Evolutionary conservation across 1,140 invertebrate genomes (phyloP).

Genomic region (Drosophila mayri): DNA sequence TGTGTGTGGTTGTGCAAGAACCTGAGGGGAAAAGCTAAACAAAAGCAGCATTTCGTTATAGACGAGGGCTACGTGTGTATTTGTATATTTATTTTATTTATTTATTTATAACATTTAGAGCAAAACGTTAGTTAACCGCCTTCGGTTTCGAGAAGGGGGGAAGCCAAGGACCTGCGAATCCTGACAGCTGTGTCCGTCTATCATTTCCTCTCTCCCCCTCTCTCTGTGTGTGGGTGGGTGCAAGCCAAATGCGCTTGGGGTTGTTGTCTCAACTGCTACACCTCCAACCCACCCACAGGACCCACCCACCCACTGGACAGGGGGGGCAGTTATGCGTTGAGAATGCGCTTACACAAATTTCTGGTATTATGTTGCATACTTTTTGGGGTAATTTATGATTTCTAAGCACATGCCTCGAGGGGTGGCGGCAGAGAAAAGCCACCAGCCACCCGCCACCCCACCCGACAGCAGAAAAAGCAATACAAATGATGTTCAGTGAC

Average conservation of each 20-base stretch:
- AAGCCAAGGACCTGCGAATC: conserved; percentile 51
- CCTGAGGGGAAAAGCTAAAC: conserved; percentile 19
- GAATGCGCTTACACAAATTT: conserved; percentile 76
- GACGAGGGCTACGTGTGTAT: conserved; percentile 17
- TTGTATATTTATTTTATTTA: conserved; percentile 51
- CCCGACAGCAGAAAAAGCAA: conserved; percentile 42
- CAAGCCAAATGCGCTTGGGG: conserved; percentile 71
- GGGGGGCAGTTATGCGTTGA: conserved; percentile 4
- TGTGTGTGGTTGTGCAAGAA: conserved; percentile 15
- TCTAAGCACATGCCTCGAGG: conserved; percentile 56
- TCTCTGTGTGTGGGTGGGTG: conserved; percentile 25
- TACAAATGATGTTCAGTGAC: conserved; percentile 82
- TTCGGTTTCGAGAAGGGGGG: conserved; percentile 2
- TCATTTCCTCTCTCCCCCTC: not conserved
- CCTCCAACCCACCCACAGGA: not conserved
- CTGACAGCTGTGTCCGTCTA: conserved; percentile 60
- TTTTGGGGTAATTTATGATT: conserved; percentile 80
- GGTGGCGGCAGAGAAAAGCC: conserved; percentile 9
- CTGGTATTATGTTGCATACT: conserved; percentile 80
- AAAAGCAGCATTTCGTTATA: conserved; percentile 47
- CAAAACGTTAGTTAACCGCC: conserved; percentile 63
- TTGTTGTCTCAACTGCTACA: conserved; percentile 25
- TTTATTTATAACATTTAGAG: conserved; percentile 72
- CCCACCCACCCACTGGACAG: not conserved
- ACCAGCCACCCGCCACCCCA: not conserved